A percentile compares a stretch with the other conserved stretches of the same genome.
phyloP scores from a whole-genome alignment of 2,888 invertebrate species.

The Cheilosia soror region DNA sequence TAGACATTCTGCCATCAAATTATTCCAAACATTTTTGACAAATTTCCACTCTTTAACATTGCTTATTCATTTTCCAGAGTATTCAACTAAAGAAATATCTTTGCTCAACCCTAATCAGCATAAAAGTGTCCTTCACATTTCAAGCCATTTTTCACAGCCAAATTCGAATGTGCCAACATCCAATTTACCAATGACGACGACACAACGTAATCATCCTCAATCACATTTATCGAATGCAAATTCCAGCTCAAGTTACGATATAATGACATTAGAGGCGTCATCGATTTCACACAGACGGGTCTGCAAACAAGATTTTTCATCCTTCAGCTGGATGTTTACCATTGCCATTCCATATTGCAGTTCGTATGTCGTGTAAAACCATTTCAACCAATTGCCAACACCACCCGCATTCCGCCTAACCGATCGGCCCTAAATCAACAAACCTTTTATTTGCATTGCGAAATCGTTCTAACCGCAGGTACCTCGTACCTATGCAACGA shows the following conservation, averaged over 20 bases:
- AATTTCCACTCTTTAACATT: no score
- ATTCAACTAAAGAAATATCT: no score
- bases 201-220: constrained; percentile 64
- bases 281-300: constrained; percentile 52
- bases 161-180: neutral
- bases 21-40: no score
- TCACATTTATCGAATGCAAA: constrained; percentile 71
- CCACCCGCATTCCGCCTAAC: neutral
- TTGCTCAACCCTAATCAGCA: no score
- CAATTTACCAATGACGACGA: neutral
- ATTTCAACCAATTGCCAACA: constrained; percentile 1
- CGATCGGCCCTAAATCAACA: constrained; percentile 66
- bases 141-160: neutral
- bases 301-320: constrained; percentile 69
- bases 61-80: no score
- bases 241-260: constrained; percentile 69
- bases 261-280: constrained; percentile 73
- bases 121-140: neutral
- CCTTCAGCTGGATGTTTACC: constrained; percentile 65
- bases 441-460: constrained; percentile 73
- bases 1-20: no score
- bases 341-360: neutral
- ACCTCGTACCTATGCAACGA: constrained; percentile 56
- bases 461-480: constrained; percentile 75
- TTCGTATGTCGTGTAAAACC: constrained; percentile 30